phyloP scores from a whole-genome alignment of 2,797 vertebrate genomes.

The Crenuchus spilurus region DNA sequence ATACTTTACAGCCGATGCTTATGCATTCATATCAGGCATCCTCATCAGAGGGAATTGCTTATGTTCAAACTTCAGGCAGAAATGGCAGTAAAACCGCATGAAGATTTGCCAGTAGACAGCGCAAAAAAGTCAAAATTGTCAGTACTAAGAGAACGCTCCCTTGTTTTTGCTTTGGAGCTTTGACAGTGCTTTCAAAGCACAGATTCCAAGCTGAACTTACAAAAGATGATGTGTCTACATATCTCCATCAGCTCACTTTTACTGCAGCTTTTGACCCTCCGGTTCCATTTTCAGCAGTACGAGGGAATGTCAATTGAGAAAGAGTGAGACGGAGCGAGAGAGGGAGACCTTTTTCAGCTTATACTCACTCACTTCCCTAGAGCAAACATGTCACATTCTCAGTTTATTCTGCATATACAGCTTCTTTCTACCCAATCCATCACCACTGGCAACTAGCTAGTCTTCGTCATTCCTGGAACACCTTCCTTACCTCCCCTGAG shows the following conservation, averaged over 20 bases:
- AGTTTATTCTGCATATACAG: conserved; percentile 8
- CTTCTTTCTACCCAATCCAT: conserved; percentile 31
- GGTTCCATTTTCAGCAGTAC: background rate
- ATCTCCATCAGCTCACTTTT: background rate
- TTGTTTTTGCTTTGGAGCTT: background rate
- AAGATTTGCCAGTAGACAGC: background rate
- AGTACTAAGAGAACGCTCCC: background rate
- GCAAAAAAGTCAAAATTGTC: conserved; percentile 2
- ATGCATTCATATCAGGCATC: background rate
- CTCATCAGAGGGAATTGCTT: conserved; percentile 7
- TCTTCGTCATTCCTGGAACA: conserved; percentile 15
- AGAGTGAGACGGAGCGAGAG: background rate
- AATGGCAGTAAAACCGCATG: background rate
- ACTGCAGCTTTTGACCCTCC: background rate
- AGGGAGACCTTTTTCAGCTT: background rate
- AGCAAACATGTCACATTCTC: background rate
- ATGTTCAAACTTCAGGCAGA: background rate
- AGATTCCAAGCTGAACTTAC: background rate
- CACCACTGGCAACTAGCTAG: conserved; percentile 38
- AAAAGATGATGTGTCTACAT: background rate
- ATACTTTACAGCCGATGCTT: background rate
- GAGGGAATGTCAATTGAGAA: background rate
- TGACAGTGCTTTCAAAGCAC: background rate
- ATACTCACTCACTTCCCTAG: conserved; percentile 8
- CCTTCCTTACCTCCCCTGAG: conserved; percentile 33